These are phyloP conservation scores for Tillus elongatus DNA, from an alignment of 2,888 invertebrate genomes.

Conservation along the genomic window DNA sequence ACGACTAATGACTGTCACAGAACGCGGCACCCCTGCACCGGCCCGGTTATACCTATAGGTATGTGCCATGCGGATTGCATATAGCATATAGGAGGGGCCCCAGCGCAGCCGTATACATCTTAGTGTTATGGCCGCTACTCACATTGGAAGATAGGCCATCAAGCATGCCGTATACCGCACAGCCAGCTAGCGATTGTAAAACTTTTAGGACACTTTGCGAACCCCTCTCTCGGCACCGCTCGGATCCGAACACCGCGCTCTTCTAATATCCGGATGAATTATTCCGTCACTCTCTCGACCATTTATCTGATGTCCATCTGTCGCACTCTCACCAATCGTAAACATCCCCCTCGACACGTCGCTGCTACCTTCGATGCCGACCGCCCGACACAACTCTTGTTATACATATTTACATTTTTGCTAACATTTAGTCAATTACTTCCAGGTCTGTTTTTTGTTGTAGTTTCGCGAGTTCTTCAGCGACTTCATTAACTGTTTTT, in stretches of 20 bases:
- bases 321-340: slow-evolving; percentile 38
- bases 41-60: slow-evolving; percentile 40
- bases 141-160: slow-evolving; percentile 59
- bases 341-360: slow-evolving; percentile 31
- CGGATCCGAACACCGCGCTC: slow-evolving; percentile 35
- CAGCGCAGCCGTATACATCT: slow-evolving; percentile 56
- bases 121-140: slow-evolving; percentile 54
- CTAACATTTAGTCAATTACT: too few relatives aligned
- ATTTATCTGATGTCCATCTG: slow-evolving; percentile 15
- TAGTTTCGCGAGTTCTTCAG: too few relatives aligned
- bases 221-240: slow-evolving; percentile 34
- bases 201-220: slow-evolving; percentile 56
- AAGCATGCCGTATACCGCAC: slow-evolving; percentile 48
- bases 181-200: slow-evolving; percentile 51
- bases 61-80: slow-evolving; percentile 44
- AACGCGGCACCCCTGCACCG: slow-evolving; percentile 38
- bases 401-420: slow-evolving; percentile 26
- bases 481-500: too few relatives aligned
- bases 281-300: too few relatives aligned
- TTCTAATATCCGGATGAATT: slow-evolving; percentile 41
- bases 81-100: slow-evolving; percentile 44
- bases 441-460: too few relatives aligned
- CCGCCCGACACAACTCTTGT: slow-evolving; percentile 19
- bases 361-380: slow-evolving; percentile 21
- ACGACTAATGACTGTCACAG: slow-evolving; percentile 44